These are phyloP conservation scores for Aporophyla lueneburgensis DNA, from an alignment of 2,888 invertebrate species.

Conservation along the genomic window DNA sequence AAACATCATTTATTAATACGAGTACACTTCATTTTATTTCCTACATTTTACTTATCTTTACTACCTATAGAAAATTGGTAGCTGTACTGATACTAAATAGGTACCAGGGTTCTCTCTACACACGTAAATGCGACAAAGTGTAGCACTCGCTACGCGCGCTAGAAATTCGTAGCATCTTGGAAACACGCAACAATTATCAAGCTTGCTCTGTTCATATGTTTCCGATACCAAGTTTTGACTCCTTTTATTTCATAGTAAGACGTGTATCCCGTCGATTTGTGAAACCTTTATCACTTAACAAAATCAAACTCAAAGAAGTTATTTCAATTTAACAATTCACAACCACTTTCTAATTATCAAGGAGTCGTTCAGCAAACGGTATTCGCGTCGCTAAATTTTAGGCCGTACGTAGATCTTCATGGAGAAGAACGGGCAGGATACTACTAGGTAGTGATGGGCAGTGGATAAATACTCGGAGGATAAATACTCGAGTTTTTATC, in stretches of 20 bases:
- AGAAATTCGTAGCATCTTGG: neutral
- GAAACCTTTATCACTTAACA: neutral
- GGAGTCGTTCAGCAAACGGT: too few species aligned
- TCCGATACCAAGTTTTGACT: neutral
- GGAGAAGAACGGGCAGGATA: neutral
- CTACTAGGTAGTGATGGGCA: too few species aligned
- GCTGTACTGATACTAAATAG: neutral
- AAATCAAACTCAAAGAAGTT: neutral
- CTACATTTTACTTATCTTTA: neutral
- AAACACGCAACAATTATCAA: neutral
- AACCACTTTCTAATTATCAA: too few species aligned
- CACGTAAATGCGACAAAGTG: neutral
- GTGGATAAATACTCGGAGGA: too few species aligned
- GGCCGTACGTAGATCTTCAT: neutral
- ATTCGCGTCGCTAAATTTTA: neutral
- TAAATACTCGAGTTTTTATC: too few species aligned
- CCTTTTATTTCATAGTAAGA: neutral
- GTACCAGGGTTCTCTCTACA: too few species aligned
- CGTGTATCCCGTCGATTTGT: neutral
- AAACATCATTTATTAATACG: neutral
- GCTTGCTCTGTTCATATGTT: neutral
- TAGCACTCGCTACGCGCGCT: constrained; percentile 12
- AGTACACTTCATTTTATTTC: neutral
- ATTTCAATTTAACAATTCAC: too few species aligned
- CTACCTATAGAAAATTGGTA: neutral